These are phyloP conservation scores for Tapirus indicus DNA, from an alignment of 2,797 vertebrate genomes.

Conservation along the genomic window DNA sequence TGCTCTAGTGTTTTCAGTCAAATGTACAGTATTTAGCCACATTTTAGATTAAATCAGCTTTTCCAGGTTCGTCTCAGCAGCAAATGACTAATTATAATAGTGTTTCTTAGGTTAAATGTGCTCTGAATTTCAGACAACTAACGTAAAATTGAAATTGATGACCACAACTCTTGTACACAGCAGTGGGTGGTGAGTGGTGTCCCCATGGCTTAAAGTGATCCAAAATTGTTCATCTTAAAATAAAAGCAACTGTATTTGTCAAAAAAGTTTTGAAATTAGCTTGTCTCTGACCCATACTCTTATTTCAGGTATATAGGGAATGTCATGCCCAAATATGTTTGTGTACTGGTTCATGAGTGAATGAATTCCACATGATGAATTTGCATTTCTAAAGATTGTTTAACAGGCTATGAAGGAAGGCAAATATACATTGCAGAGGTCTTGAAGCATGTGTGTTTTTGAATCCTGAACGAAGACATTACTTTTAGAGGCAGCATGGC, in stretches of 20 bases:
- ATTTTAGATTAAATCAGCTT: slow-evolving; percentile 54
- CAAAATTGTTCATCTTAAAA: slow-evolving; percentile 14
- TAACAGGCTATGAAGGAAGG: neutral
- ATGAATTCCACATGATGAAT: neutral
- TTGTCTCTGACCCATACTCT: neutral
- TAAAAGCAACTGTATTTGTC: slow-evolving; percentile 44
- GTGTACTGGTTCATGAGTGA: neutral
- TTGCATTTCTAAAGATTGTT: slow-evolving; percentile 18
- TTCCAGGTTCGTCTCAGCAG: slow-evolving; percentile 27
- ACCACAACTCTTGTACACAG: neutral
- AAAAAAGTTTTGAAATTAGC: slow-evolving; percentile 28
- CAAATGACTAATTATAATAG: neutral
- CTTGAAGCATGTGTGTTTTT: neutral
- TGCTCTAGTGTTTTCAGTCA: neutral
- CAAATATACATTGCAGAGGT: neutral
- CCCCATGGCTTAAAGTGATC: neutral
- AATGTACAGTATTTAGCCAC: neutral
- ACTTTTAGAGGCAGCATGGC: neutral
- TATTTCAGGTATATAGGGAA: neutral
- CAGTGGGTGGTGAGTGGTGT: neutral
- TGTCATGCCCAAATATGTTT: neutral
- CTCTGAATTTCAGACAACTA: slow-evolving; percentile 52
- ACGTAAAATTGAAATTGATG: slow-evolving; percentile 46
- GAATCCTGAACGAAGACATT: neutral
- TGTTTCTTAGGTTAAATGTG: slow-evolving; percentile 33